phyloP scores from a whole-genome alignment of 2,888 invertebrate genomes.

The Phorcus lineatus region DNA sequence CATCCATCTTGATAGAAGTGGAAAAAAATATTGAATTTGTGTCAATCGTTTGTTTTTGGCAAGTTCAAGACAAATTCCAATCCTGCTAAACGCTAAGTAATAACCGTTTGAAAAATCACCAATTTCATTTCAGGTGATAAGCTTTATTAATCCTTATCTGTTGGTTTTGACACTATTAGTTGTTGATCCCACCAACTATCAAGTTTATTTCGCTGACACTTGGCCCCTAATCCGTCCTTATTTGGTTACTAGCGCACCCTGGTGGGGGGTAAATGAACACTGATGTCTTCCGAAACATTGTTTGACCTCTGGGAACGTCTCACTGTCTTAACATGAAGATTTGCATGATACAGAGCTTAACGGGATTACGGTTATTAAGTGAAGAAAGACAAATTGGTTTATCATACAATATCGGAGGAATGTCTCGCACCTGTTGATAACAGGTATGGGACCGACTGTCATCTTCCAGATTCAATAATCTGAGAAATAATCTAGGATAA shows the following conservation, averaged over 20 bases:
- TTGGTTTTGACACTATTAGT: too few relatives aligned
- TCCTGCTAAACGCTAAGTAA: too few relatives aligned
- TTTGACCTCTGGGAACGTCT: neutral
- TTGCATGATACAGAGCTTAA: slow-evolving; percentile 13
- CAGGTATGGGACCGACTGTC: neutral
- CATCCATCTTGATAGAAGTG: too few relatives aligned
- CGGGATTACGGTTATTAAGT: slow-evolving; percentile 14
- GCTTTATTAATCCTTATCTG: too few relatives aligned
- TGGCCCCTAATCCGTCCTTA: neutral
- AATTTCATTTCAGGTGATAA: too few relatives aligned
- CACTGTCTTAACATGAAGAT: slow-evolving; percentile 13
- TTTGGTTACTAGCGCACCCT: slow-evolving; percentile 19
- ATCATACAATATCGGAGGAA: slow-evolving; percentile 15
- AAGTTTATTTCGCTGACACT: neutral
- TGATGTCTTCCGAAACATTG: neutral
- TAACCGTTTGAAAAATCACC: too few relatives aligned
- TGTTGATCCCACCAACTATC: too few relatives aligned
- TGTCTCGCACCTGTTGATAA: neutral
- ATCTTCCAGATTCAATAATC: neutral
- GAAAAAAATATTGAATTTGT: too few relatives aligned
- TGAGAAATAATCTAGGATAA: neutral
- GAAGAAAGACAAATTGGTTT: slow-evolving; percentile 19
- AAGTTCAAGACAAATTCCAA: too few relatives aligned
- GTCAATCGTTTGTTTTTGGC: too few relatives aligned
- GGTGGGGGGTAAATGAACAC: slow-evolving; percentile 9